These are phyloP conservation scores for Apoderus coryli DNA, from an alignment of 2,888 invertebrate genomes.

Conservation along the genomic window DNA sequence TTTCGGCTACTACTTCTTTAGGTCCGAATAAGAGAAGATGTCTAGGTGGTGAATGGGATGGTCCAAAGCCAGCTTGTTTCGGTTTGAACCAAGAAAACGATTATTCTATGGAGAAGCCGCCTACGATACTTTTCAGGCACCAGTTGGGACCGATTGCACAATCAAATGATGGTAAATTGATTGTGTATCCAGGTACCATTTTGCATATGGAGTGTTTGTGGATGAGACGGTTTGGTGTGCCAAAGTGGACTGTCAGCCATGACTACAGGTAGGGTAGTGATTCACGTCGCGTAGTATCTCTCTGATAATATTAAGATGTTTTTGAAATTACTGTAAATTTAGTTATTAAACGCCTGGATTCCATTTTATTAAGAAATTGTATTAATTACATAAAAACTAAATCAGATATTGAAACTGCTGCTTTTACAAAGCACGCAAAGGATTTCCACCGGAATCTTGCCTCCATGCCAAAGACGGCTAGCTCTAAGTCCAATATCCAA, in stretches of 20 bases:
- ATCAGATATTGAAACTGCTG: too few relatives aligned
- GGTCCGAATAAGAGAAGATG: conserved; percentile 60
- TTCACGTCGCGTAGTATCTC: conserved; percentile 1
- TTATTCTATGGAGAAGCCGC: conserved; percentile 76
- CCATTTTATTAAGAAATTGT: too few relatives aligned
- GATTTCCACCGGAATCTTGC: too few relatives aligned
- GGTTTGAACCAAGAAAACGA: conserved; percentile 78
- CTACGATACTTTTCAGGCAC: conserved; percentile 70
- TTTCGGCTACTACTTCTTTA: too few relatives aligned
- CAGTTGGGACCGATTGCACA: conserved; percentile 74
- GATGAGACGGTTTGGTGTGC: conserved; percentile 73
- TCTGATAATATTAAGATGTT: conserved; percentile 4
- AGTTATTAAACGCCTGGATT: neutral
- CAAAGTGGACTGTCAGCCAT: conserved; percentile 68
- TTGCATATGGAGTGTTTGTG: conserved; percentile 81
- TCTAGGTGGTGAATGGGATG: conserved; percentile 69
- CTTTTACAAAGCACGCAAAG: too few relatives aligned
- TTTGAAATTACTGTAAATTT: conserved; percentile 7
- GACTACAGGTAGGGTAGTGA: conserved; percentile 44
- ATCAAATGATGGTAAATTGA: conserved; percentile 69
- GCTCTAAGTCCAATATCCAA: too few relatives aligned
- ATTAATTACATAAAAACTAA: too few relatives aligned
- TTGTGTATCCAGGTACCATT: conserved; percentile 74
- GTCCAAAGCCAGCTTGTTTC: conserved; percentile 59
- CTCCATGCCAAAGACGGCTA: too few relatives aligned